phyloP scores from a whole-genome alignment of 2,888 invertebrate genomes.

The Conops quadrifasciatus region DNA sequence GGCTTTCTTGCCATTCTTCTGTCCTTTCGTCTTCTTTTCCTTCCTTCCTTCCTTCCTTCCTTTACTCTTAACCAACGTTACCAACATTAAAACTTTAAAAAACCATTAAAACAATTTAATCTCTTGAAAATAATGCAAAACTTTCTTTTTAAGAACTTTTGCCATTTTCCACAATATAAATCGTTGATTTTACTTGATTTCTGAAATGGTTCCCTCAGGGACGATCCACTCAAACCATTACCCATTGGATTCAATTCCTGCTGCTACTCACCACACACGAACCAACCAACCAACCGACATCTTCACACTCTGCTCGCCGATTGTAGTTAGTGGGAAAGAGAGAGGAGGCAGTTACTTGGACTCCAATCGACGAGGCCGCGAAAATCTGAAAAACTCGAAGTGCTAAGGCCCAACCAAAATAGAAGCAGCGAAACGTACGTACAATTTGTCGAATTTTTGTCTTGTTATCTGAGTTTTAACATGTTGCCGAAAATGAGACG shows the following conservation, averaged over 20 bases:
- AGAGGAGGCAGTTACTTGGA: neutral
- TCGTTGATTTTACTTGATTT: constrained; percentile 53
- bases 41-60: constrained; percentile 25
- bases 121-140: constrained; percentile 58
- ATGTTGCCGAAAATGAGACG: too few relatives aligned
- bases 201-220: constrained; percentile 48
- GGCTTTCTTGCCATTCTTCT: neutral
- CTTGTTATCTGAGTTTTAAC: too few relatives aligned
- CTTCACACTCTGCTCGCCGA: constrained; percentile 21
- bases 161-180: constrained; percentile 52
- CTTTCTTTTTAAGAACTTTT: constrained; percentile 44
- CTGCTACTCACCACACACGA: neutral
- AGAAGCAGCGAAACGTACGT: too few relatives aligned
- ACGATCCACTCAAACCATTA: constrained; percentile 39
- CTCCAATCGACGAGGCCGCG: constrained; percentile 17
- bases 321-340: neutral
- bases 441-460: too few relatives aligned
- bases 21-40: constrained; percentile 10
- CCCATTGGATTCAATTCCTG: neutral
- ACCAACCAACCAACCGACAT: neutral
- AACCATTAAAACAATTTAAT: constrained; percentile 66
- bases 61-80: constrained; percentile 3
- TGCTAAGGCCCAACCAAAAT: too few relatives aligned
- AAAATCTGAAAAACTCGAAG: constrained; percentile 3
- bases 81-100: constrained; percentile 49